Base-by-base conservation (phyloP, 1,140 invertebrate species). In the Mactra quadrangularis region DNA sequence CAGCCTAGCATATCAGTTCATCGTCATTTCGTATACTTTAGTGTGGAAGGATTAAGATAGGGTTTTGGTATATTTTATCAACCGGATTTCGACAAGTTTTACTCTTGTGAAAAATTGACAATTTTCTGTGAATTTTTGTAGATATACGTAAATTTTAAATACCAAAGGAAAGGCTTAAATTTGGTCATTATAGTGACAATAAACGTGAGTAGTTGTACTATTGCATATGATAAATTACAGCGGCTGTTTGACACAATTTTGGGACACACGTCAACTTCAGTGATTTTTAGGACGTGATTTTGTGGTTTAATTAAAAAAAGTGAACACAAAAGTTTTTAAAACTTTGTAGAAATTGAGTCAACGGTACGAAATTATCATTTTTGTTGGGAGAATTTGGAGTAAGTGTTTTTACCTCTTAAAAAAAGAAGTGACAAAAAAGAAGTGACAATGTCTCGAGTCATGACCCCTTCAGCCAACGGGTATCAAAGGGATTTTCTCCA, bases 401-500 rank as follows among this genome's bases (percentile, higher is more conserved):
- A n/a, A n/a, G n/a, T n/a, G n/a, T n/a, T n/a, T n/a, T n/a, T n/a
- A n/a, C n/a, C n/a, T n/a, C n/a, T n/a, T n/a, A n/a, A n/a, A n/a
- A n/a, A n/a, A n/a, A n/a, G n/a, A n/a, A n/a, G n/a, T n/a, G n/a
- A n/a, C n/a, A n/a, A n/a, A n/a, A n/a, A n/a, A n/a, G n/a, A n/a
- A n/a, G n/a, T n/a, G n/a, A 74, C 3, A n/a, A 70, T 81, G 66
- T 66, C 66, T 7, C 17, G 35, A 45, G 41, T 72, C 31, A 68
- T 83, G 62, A 82, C 52, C 22, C 52, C 81, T 22, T 60, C 74
- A 13, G 64, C 55, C n/a, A 83, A 82, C 45, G 66, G 81, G 25
- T 92, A 89, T 70, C 92, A 93, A 71, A 89, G 88, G 62, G 86
- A 88, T 25, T 93, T 93, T 79, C 85, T 91, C 25, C 90, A 92